phyloP scores from a whole-genome alignment of 2,797 vertebrate species.

The Manis javanica region DNA sequence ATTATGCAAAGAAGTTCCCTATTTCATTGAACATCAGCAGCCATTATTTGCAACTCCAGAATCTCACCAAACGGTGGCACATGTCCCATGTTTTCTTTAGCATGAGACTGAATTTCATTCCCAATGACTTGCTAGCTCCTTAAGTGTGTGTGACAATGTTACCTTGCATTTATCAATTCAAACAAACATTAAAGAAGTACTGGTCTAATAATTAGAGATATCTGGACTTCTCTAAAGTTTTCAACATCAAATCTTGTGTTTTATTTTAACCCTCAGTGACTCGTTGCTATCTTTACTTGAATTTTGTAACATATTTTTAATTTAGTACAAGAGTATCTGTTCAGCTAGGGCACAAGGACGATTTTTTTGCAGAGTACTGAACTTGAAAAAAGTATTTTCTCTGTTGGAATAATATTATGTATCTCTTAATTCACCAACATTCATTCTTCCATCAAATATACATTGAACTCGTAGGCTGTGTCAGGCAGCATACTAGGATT shows the following conservation, averaged over 20 bases:
- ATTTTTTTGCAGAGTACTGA: not conserved
- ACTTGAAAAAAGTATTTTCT: not conserved
- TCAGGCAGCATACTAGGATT: not conserved
- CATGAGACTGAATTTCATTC: not conserved
- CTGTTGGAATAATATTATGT: not conserved
- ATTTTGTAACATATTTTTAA: not conserved
- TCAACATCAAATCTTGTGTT: not conserved
- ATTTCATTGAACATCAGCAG: constrained; percentile 32
- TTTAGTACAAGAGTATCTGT: not conserved
- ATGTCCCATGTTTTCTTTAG: constrained; percentile 38
- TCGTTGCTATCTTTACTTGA: not conserved
- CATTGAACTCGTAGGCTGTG: not conserved
- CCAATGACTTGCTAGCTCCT: not conserved
- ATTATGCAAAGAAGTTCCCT: not conserved
- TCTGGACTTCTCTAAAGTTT: not conserved
- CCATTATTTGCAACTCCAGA: constrained; percentile 69
- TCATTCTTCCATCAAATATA: not conserved
- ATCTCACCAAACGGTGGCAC: constrained; percentile 75
- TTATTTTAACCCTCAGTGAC: not conserved
- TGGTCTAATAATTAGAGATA: not conserved
- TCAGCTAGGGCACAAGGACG: not conserved
- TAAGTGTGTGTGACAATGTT: not conserved
- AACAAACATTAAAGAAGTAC: not conserved
- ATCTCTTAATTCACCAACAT: not conserved
- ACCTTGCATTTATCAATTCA: not conserved